Evolutionary conservation across 2,888 invertebrate species (phyloP), one percentile per base, ranked within the genome.

Genomic region (Chrysolina oricalcia): DNA sequence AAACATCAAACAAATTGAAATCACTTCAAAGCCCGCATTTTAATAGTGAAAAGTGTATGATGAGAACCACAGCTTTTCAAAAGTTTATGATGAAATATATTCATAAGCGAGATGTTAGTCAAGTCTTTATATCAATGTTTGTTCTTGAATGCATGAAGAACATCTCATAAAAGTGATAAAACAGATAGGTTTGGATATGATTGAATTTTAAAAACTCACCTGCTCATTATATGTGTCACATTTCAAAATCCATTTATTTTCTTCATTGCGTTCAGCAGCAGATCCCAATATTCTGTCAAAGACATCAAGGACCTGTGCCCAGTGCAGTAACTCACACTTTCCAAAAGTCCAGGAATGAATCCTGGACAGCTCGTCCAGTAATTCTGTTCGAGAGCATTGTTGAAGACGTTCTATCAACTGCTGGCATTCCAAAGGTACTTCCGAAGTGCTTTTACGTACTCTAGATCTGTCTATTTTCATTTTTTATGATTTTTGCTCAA

Each of bases 391-490:
- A 64, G 92, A 92, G 84, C 93, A 93, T 78, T 91, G 90, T 82
- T 93, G 92, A 67, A 96, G 88, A 84, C 92, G 92, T 83, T 93
- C 94, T 83, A 96, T 95, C 72, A 96, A 90, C 81, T 91, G 91
- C 86, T 93, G 93, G 87, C 95, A 96, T 89, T 96, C 95, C 77
- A 92, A 90, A 81, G 94, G 93, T 89, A 95, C 93, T 90, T 96
- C 95, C 78, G 95, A 94, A 86, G 94, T 94, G 91, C 94, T 94
- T 89, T 95, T 95, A 89, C 95, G 95, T 85, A 95, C 90, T 88
- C 95, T 94, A 84, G 91, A 92, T 85, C 93, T 92, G 87, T 96
- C 96, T 85, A 96, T 94, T 91, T 95, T 95, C 96, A 96, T 96
- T 74, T 79, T 82, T 70, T 70, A 73, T 72, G 50, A 59, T 72